Base-by-base conservation (phyloP, 2,113 vertebrate genomes). In the Oreotrochilus melanogaster region DNA sequence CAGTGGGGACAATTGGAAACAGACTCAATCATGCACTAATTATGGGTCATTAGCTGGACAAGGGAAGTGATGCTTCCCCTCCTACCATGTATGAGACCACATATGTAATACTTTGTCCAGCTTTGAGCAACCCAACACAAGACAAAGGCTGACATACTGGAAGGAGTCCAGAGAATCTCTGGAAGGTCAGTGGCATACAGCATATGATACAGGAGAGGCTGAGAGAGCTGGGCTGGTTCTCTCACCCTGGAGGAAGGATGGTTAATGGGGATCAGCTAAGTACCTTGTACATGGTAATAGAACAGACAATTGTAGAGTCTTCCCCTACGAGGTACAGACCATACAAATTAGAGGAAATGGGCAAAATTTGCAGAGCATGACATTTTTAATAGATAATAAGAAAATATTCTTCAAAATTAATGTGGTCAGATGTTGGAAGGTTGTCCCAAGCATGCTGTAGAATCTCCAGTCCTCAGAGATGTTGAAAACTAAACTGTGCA, bases 291-390 rank as follows among this genome's bases (percentile, higher is more conserved):
- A 42, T 57, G 25, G 14, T 67, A 25, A 37, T 2, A n/a, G 60
- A 56, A 51, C 6, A 48, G n/a, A 24, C 11, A 5, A 21, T n/a
- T 14, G 42, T 28, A 79, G 53, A 64, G n/a, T 21, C 57, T 58
- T 84, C 31, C n/a, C 23, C 27, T 31, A 3, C 0, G 0, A 78
- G 35, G 14, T 65, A 10, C 39, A 67, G 39, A 35, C 28, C 24
- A 73, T 60, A 54, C 1, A n/a, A 56, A 56, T 45, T 3, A 53
- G 31, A 47, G 11, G n/a, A 60, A 66, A 53, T 22, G 17, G 67
- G 18, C 24, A 79, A 66, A 58, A 73, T 25, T 4, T 73, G 19
- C 31, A 58, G 18, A 78, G 33, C 6, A 53, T 57, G 16, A 42
- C 11, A 37, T 33, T 61, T 79, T 39, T 11, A 61, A 43, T 7